Base-by-base conservation (phyloP, 2,797 vertebrate genomes). In the Anabas testudineus region DNA sequence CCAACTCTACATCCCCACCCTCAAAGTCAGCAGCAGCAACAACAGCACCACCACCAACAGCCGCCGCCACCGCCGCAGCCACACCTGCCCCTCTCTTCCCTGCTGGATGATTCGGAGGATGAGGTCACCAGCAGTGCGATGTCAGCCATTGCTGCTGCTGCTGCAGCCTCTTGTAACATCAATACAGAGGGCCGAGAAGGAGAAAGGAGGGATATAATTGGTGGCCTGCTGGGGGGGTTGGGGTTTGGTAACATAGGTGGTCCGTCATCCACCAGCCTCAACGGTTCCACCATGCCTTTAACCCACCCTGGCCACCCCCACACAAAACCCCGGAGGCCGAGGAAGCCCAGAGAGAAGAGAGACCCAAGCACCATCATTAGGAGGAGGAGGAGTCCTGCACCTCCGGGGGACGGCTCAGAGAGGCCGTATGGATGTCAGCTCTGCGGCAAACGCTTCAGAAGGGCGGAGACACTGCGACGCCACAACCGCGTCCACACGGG, bases 401-500 rank as follows among this genome's bases (percentile, higher is more conserved):
- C 91, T 2, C 88, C 87, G 0, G 92, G 92, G 0, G 94, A 95
- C 8, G 93, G 93, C 6, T 88, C 91, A 0, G 94, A 95, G 55
- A 73, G 92, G 55, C 94, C 94, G 2, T 95, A 94, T 47, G 87
- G 93, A 30, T 95, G 94, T 62, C 94, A 93, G 61, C 79, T 94
- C 1, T 98, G 97, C 3, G 95, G 96, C 0, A 95, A 97, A 0
- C 95, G 95, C 4, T 98, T 98, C 22, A 93, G 96, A 2, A 91
- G 97, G 14, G 94, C 96, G 0, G 97, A 98, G 87, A 98, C 97
- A 0, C 84, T 98, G 58, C 95, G 97, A 24, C 95, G 97, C 0
- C 97, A 98, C 28, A 96, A 96, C 68, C 92, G 97, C 0, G 96
- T 98, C 69, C 97, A 98, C 90, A 98, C 97, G 0, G 96, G 97